Evolutionary conservation across 1,140 invertebrate species (phyloP).

Genomic region (Drosophila sulfurigaster): DNA sequence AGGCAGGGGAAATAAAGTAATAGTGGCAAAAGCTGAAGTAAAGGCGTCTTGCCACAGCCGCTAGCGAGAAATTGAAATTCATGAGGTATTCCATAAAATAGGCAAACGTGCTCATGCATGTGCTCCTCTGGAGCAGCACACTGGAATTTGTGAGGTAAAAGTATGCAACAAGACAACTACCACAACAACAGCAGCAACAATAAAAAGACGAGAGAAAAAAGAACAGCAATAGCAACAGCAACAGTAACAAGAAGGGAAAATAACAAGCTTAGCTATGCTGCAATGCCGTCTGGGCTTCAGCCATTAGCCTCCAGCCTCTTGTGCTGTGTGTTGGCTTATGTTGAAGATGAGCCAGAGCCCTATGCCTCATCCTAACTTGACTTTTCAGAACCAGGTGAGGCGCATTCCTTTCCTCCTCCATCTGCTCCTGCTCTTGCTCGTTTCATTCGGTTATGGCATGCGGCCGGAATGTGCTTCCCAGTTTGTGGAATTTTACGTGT

Average conservation of each 20-base stretch:
- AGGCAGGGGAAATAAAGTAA: not conserved
- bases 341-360: conserved; percentile 36
- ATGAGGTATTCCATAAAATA: conserved; percentile 68
- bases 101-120: conserved; percentile 64
- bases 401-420: not conserved
- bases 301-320: conserved; percentile 49
- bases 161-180: conserved; percentile 61
- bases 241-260: conserved; percentile 41
- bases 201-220: conserved; percentile 19
- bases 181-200: conserved; percentile 7
- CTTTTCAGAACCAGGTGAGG: conserved; percentile 20
- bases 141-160: conserved; percentile 71
- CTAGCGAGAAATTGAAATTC: conserved; percentile 71
- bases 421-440: too few species aligned
- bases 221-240: conserved; percentile 22
- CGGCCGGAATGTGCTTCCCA: conserved; percentile 52
- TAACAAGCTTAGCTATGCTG: conserved; percentile 66
- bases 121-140: conserved; percentile 21
- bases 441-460: conserved; percentile 39
- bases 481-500: conserved; percentile 62
- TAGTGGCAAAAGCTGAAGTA: not conserved
- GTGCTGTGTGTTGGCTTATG: conserved; percentile 28
- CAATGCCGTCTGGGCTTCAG: conserved; percentile 47
- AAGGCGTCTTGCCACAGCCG: conserved; percentile 18
- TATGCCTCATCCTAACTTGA: not conserved